phyloP scores from a whole-genome alignment of 2,888 invertebrate species.

The Caenorhabditis doughertyi region DNA sequence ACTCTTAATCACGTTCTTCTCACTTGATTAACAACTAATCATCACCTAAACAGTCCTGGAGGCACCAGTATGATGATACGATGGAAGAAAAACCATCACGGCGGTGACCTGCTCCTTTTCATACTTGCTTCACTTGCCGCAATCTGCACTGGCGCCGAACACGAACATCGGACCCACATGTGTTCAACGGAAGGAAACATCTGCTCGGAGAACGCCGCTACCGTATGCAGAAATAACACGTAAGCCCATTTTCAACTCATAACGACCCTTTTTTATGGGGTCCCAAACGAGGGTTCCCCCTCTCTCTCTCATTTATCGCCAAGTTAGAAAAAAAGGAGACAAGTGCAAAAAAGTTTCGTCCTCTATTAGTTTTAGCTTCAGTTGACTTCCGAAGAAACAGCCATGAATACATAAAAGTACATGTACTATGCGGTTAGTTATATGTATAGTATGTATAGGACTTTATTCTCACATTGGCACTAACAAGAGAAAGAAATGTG shows the following conservation, averaged over 20 bases:
- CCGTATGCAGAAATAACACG: slow-evolving; percentile 81
- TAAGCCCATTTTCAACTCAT: slow-evolving; percentile 69
- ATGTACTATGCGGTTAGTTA: slow-evolving; percentile 23
- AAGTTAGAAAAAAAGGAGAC: slow-evolving; percentile 3
- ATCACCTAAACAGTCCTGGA: slow-evolving; percentile 45
- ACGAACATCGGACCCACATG: slow-evolving; percentile 62
- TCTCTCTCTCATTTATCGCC: slow-evolving; percentile 43
- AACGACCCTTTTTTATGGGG: slow-evolving; percentile 19
- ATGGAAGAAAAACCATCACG: slow-evolving; percentile 40
- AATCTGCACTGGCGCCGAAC: slow-evolving; percentile 23
- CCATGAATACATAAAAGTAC: slow-evolving; percentile 55
- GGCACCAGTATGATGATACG: slow-evolving; percentile 51
- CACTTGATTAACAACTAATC: slow-evolving; percentile 43
- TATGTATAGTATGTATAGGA: slow-evolving; percentile 41
- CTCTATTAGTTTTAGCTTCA: slow-evolving; percentile 3
- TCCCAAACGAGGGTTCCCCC: not conserved
- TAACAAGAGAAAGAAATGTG: not conserved
- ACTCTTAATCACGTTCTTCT: slow-evolving; percentile 57
- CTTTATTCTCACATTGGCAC: slow-evolving; percentile 18
- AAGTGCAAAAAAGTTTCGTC: slow-evolving; percentile 19
- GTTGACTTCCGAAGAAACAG: not conserved
- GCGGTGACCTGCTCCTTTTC: slow-evolving; percentile 1
- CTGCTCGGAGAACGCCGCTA: slow-evolving; percentile 80
- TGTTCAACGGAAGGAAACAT: slow-evolving; percentile 69
- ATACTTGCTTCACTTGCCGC: slow-evolving; percentile 27